Evolutionary conservation across 2,113 vertebrate genomes (phyloP).

Genomic region (Chinchilla lanigera): DNA sequence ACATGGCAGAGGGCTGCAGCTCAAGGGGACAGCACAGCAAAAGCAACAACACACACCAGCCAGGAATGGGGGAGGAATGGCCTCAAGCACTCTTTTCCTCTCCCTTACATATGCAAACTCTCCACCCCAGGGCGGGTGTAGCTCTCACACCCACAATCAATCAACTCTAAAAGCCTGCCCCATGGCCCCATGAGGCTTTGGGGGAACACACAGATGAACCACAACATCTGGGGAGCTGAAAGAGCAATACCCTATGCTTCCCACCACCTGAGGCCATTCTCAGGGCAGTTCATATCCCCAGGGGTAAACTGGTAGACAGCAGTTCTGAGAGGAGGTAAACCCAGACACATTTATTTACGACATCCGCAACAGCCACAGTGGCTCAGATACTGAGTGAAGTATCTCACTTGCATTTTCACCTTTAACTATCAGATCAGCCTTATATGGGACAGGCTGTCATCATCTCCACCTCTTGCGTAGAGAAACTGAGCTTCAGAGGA

Average conservation of each 20-base stretch:
- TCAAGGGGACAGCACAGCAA: too few species aligned
- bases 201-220: too few species aligned
- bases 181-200: too few species aligned
- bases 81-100: too few species aligned
- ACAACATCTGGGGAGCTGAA: accelerated
- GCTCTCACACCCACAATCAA: too few species aligned
- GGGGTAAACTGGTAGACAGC: neutral
- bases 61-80: too few species aligned
- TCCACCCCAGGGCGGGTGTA: too few species aligned
- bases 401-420: neutral
- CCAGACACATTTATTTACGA: neutral
- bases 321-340: neutral
- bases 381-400: neutral
- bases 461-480: neutral
- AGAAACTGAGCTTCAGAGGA: neutral
- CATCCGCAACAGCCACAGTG: neutral
- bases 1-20: too few species aligned
- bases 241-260: neutral
- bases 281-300: neutral
- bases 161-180: too few species aligned
- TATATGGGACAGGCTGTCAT: neutral
- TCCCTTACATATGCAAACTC: too few species aligned
- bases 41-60: too few species aligned
- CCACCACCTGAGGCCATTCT: neutral
- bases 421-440: neutral